Conservation (phyloP, 2,113 vertebrate species). For the Rousettus leschenaultii region DNA sequence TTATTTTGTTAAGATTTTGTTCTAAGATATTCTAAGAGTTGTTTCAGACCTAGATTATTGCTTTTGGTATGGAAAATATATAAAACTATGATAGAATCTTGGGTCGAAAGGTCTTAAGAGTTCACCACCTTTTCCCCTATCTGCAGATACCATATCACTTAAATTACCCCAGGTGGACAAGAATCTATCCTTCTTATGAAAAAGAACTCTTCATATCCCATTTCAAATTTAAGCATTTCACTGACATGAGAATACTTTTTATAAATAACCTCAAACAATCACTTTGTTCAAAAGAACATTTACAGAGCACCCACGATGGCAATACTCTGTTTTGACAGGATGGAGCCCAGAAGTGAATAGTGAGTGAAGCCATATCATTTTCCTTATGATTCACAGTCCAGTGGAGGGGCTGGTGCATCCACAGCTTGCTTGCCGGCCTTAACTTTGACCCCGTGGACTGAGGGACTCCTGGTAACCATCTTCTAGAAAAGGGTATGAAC, state of each 20-base stretch:
- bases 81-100: not conserved
- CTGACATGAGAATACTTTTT: not conserved
- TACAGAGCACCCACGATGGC: rapidly evolving
- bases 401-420: rapidly evolving
- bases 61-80: conserved; percentile 28
- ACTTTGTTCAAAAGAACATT: not conserved
- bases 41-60: conserved; percentile 25
- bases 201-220: not conserved
- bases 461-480: too few relatives aligned
- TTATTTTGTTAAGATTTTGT: conserved; percentile 48
- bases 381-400: rapidly evolving
- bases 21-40: conserved; percentile 11
- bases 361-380: rapidly evolving
- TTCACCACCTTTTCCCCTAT: not conserved
- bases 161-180: not conserved
- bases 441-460: rapidly evolving
- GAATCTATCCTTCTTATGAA: not conserved
- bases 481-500: rapidly evolving
- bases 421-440: rapidly evolving
- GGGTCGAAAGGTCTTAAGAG: not conserved
- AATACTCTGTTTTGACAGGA: rapidly evolving
- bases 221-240: not conserved
- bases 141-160: not conserved
- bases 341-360: not conserved
- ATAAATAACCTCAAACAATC: not conserved